Conservation (phyloP, 2,888 invertebrate species). For the Mactromeris polynyma region DNA sequence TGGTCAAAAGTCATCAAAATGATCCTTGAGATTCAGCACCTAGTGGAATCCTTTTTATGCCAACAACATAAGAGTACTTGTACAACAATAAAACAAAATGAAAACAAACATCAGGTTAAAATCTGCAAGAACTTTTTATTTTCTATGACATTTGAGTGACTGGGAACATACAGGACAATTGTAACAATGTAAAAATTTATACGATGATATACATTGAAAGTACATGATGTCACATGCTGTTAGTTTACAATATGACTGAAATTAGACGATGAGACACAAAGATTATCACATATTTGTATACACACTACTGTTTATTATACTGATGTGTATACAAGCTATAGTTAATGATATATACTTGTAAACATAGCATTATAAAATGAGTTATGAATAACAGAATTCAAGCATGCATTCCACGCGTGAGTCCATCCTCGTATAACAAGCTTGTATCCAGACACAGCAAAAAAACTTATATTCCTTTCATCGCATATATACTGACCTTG, state of each 20-base stretch:
- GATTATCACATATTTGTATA: slow-evolving; percentile 49
- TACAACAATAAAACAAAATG: too few species aligned
- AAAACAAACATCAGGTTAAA: background rate
- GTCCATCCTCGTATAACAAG: background rate
- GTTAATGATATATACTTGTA: slow-evolving; percentile 14
- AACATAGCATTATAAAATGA: slow-evolving; percentile 1
- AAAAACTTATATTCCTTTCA: background rate
- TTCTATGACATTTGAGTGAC: slow-evolving; percentile 43
- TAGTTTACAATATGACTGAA: slow-evolving; percentile 25
- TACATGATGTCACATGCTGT: slow-evolving; percentile 12
- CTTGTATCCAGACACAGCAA: background rate
- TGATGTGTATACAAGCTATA: slow-evolving; percentile 24
- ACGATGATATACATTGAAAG: slow-evolving; percentile 37
- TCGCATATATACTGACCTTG: background rate
- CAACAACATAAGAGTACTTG: too few species aligned
- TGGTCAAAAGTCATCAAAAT: too few species aligned
- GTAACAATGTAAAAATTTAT: slow-evolving; percentile 40
- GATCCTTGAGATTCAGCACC: too few species aligned
- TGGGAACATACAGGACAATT: slow-evolving; percentile 49
- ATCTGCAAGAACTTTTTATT: slow-evolving; percentile 49
- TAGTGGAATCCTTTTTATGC: too few species aligned
- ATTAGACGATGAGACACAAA: slow-evolving; percentile 58
- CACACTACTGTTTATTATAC: slow-evolving; percentile 13
- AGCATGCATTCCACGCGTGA: background rate
- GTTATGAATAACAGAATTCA: background rate